These are phyloP conservation scores for Cybosia mesomella DNA, from an alignment of 2,888 invertebrate species.

Conservation along the genomic window DNA sequence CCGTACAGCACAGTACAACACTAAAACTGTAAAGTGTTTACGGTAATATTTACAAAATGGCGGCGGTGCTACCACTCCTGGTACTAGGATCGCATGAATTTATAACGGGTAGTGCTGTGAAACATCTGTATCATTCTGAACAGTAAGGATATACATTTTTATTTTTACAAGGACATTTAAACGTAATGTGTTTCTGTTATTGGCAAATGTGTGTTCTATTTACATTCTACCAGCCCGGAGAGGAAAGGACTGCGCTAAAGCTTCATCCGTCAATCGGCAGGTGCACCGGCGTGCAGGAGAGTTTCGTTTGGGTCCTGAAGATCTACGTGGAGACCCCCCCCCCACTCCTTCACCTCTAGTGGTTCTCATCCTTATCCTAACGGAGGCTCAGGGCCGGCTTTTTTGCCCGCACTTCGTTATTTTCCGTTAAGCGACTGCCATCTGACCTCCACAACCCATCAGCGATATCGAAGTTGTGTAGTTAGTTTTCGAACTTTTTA, in stretches of 20 bases:
- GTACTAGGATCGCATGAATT: constrained; percentile 25
- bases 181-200: not conserved
- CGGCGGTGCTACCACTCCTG: constrained; percentile 43
- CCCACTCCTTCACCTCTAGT: too few relatives aligned
- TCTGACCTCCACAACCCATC: too few relatives aligned
- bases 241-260: not conserved
- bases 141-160: not conserved
- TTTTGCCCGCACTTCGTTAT: too few relatives aligned
- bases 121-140: constrained; percentile 1
- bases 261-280: not conserved
- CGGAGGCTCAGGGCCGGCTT: too few relatives aligned
- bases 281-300: too few relatives aligned
- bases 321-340: too few relatives aligned
- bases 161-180: not conserved
- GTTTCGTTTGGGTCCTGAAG: too few relatives aligned
- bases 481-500: too few relatives aligned
- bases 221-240: not conserved
- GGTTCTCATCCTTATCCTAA: too few relatives aligned
- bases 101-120: constrained; percentile 18
- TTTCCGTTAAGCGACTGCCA: too few relatives aligned
- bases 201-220: not conserved
- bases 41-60: constrained; percentile 61
- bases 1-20: constrained; percentile 20
- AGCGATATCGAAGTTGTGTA: too few relatives aligned
- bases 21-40: constrained; percentile 52